phyloP scores from a whole-genome alignment of 1,140 invertebrate species.

The Brachionus koreanus region DNA sequence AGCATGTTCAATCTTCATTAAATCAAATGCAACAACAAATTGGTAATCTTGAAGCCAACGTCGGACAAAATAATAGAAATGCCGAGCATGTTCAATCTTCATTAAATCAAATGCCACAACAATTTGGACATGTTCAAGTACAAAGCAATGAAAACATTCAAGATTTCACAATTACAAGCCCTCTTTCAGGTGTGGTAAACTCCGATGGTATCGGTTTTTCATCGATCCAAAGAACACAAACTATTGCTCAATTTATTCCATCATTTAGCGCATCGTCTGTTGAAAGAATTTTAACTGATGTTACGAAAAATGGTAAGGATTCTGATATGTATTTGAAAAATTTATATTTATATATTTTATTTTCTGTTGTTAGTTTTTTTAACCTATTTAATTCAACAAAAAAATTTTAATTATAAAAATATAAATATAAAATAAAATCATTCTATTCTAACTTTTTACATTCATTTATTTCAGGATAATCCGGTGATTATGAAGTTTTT shows the following conservation, averaged over 20 bases:
- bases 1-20: neutral
- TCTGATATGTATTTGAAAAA: neutral
- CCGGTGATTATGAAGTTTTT: no score
- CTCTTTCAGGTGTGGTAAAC: neutral
- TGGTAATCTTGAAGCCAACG: neutral
- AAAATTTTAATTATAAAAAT: no score
- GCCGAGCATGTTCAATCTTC: neutral
- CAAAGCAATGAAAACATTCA: neutral
- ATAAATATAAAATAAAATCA: no score
- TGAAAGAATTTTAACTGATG: neutral
- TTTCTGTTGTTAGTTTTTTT: neutral
- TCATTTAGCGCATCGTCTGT: neutral
- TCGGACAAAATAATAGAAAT: neutral
- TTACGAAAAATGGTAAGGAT: neutral
- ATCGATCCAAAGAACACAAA: neutral
- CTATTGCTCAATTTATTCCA: neutral
- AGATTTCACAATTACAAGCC: neutral
- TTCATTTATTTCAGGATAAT: no score
- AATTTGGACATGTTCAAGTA: neutral
- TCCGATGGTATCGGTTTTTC: neutral
- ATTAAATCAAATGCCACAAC: neutral
- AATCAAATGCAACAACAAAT: neutral
- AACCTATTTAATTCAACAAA: no score
- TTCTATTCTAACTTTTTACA: no score
- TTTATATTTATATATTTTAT: neutral